A percentile compares a stretch with the other conserved stretches of the same genome.
phyloP scores from a whole-genome alignment of 2,113 vertebrate species.

The Ivindomyrus marchei region DNA sequence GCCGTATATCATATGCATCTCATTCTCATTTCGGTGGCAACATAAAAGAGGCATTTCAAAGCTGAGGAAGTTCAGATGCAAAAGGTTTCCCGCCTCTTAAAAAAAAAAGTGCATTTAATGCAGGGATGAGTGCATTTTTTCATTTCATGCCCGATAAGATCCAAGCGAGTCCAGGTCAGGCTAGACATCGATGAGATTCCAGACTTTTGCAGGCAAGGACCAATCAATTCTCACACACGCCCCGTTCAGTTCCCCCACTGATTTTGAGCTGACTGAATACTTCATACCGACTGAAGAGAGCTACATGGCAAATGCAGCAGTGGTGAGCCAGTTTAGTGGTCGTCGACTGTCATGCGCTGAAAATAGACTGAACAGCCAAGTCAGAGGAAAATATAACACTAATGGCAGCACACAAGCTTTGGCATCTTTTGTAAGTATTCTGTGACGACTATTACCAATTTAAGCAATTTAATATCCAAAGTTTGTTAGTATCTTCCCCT shows the following conservation, averaged over 20 bases:
- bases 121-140: slow-evolving; percentile 52
- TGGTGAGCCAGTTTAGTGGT: background rate
- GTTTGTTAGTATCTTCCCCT: background rate
- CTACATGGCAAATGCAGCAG: background rate
- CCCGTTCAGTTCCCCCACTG: slow-evolving; percentile 41
- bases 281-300: slow-evolving; percentile 12
- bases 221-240: slow-evolving; percentile 48
- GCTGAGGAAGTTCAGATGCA: background rate
- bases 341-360: background rate
- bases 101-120: slow-evolving; percentile 40
- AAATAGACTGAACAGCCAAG: background rate
- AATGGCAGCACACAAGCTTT: background rate
- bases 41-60: background rate
- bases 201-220: slow-evolving; percentile 44
- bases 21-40: background rate
- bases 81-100: slow-evolving; percentile 15
- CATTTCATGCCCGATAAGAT: slow-evolving; percentile 52
- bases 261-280: slow-evolving; percentile 31
- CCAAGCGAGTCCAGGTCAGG: slow-evolving; percentile 41
- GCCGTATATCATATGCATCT: background rate
- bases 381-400: background rate
- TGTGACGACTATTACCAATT: background rate
- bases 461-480: background rate
- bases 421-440: background rate
- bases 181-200: slow-evolving; percentile 28